Base-by-base conservation (phyloP, 2,888 invertebrate species). In the Perizoma flavofasciatum region DNA sequence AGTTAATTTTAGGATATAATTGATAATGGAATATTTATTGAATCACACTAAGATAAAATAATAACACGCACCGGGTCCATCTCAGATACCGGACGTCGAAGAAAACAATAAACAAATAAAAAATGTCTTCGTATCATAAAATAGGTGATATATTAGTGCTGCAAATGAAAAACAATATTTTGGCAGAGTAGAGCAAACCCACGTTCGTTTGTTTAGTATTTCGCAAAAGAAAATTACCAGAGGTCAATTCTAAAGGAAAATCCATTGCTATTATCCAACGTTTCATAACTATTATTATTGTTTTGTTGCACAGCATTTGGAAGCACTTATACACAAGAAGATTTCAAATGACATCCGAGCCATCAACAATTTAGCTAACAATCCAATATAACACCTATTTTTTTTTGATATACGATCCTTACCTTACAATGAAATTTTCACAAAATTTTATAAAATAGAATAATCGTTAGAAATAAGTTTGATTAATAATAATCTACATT, bases 381-480 rank as follows among this genome's bases (percentile, higher is more conserved):
- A 71, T 73, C 84, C 76, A 83, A 85, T 83, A 83, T 82, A 85
- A 82, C 85, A 86, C 82, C 83, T 85, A 84, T 71, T 68, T 77
- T 73, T 22, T 46, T 62, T 67, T 11, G 53, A 56, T 44, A 56
- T 35, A 47, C 54, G 59, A 63, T 61, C 45, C 46, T 48, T 63
- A 63, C 48, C 54, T 63, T 60, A 65, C 63, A 59, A 61, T 67
- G 44, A 61, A 60, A 65, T 59, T 59, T 63, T 61, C 56, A 46
- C 61, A 62, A 62, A 65, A 60, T 63, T 45, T 64, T 60, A 61
- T 69, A 59, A 63, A 63, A 66, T 59, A 59, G 41, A 58, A 46
- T 67, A 47, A 59, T 63, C 53, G 46, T 66, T 61, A 63, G 22
- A 61, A 62, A 65, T 60, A 66, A 45, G 55, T 59, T 61, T 41